These are phyloP conservation scores for Ennomos fuscantarius DNA, from an alignment of 2,888 invertebrate species.

Conservation along the genomic window DNA sequence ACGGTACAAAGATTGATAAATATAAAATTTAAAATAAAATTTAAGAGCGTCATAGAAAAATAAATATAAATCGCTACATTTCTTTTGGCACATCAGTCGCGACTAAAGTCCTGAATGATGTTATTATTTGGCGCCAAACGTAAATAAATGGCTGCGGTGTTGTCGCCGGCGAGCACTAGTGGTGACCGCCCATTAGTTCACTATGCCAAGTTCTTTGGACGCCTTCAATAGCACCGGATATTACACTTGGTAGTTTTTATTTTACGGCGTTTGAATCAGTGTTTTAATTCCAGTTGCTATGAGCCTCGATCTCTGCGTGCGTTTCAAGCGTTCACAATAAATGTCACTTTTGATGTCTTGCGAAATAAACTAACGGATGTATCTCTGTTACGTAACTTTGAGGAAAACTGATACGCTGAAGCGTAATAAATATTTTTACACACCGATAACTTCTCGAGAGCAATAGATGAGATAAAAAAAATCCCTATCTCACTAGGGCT, in stretches of 20 bases:
- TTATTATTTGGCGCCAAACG: conserved; percentile 77
- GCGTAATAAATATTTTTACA: conserved; percentile 29
- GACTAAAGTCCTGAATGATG: conserved; percentile 52
- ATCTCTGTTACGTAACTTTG: conserved; percentile 33
- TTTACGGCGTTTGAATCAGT: conserved; percentile 33
- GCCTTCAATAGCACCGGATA: conserved; percentile 34
- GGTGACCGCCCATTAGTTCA: conserved; percentile 20
- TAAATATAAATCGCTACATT: conserved; percentile 51
- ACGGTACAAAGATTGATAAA: conserved; percentile 1
- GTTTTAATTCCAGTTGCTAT: conserved; percentile 29
- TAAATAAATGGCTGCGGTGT: conserved; percentile 71
- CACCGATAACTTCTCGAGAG: conserved; percentile 9
- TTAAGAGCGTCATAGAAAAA: conserved; percentile 51
- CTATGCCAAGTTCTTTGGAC: conserved; percentile 42
- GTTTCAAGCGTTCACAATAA: conserved; percentile 32
- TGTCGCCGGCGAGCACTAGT: conserved; percentile 49
- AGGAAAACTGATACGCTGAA: conserved; percentile 33
- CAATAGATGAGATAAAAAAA: neutral
- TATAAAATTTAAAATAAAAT: conserved; percentile 34
- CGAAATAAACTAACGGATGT: conserved; percentile 28
- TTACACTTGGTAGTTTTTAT: conserved; percentile 24
- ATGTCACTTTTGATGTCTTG: conserved; percentile 30
- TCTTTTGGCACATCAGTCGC: conserved; percentile 61
- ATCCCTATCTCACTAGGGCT: conserved; percentile 5
- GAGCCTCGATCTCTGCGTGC: conserved; percentile 19